Percentiles rank a stretch among this genome's conserved stretches.
These are phyloP conservation scores for Anas bahamensis DNA, from an alignment of 2,797 vertebrate species.

Conservation along the genomic window DNA sequence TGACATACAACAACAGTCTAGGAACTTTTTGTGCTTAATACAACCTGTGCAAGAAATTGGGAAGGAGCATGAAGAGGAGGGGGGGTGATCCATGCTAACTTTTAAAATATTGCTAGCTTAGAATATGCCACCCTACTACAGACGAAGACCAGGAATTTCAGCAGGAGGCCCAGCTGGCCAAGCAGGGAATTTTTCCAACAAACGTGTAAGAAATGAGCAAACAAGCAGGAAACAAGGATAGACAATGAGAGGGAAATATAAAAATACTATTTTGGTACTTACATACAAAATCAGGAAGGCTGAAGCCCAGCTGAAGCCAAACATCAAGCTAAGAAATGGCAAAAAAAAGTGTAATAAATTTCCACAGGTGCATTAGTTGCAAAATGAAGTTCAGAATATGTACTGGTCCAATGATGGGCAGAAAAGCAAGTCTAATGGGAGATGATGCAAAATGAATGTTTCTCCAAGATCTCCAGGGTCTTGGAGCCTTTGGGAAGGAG, in stretches of 20 bases:
- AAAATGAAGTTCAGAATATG: not conserved
- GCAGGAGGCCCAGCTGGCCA: not conserved
- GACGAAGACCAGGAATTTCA: not conserved
- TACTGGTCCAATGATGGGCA: not conserved
- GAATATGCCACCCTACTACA: not conserved
- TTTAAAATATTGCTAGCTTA: not conserved
- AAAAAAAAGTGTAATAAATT: not conserved
- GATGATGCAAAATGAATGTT: not conserved
- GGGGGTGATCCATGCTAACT: not conserved
- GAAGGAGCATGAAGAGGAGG: not conserved
- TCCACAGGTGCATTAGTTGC: not conserved
- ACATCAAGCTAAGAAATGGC: not conserved
- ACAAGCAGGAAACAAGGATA: not conserved
- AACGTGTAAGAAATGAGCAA: not conserved
- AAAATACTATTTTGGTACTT: not conserved
- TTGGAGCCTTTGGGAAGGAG: not conserved
- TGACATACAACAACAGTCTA: not conserved
- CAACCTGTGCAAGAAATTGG: not conserved
- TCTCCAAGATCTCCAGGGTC: not conserved
- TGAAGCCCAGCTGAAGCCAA: not conserved
- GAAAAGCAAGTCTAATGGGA: not conserved
- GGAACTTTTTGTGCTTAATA: not conserved
- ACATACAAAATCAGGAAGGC: not conserved
- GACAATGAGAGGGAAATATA: not conserved
- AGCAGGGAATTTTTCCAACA: not conserved